Evolutionary conservation across 1,140 invertebrate genomes (phyloP), one percentile per base, ranked within the genome.

Genomic region (Lasioglossum baleicum): DNA sequence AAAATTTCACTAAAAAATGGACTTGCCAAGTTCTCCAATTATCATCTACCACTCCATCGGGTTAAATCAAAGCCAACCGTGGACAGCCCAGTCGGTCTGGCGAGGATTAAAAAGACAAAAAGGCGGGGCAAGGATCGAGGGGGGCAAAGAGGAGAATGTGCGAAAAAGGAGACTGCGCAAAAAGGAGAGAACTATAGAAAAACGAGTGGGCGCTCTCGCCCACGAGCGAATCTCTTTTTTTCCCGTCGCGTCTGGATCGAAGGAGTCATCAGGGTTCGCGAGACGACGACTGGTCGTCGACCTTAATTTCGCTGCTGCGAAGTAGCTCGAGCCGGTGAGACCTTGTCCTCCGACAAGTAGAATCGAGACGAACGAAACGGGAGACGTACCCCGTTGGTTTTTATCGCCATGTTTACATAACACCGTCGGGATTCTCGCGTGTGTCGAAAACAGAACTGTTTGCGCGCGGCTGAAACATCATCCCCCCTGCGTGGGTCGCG

Each of bases 241-340:
- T 20, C 2, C 44, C 44, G 44, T 44, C n/a, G n/a, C 31, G 75
- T 77, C 67, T 71, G 67, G 67, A 71, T 63, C 67, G 67, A 70
- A 69, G 56, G 53, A 77, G 42, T 56, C 74, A 13, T 65, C 66
- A 31, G 31, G 22, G 66, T 42, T 77, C 75, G 31, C 20, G 35
- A 63, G 35, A 63, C 22, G 7, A 17, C 44, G 44, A 15, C 40
- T 77, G 75, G 75, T 77, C 69, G 53, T 35, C 22, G 60, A 72
- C 60, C 76, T 78, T 65, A 53, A 75, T 53, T 75, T 75, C 66
- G 56, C 74, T 13, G 67, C 7, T 13, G 35, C n/a, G 26, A 5
- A 44, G 35, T 40, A 44, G 67, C 44, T 17, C 5, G 67, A 53
- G 58, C 26, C 75, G 11, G 51, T 10, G 44, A 48, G 44, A 11